phyloP scores from a whole-genome alignment of 2,797 vertebrate genomes.

The Avahi laniger region DNA sequence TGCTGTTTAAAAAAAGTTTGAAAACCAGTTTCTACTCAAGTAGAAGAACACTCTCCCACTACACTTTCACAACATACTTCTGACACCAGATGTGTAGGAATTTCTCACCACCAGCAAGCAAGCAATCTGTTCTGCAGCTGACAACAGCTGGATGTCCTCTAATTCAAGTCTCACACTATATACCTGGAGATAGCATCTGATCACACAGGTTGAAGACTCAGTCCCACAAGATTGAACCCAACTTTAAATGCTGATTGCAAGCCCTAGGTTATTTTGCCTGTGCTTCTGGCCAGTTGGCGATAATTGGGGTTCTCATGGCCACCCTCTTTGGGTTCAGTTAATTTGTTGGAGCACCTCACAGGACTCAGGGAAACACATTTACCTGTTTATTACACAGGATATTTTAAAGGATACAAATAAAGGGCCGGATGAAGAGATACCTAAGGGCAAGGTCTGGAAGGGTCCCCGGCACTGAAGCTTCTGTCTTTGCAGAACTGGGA shows the following conservation, averaged over 20 bases:
- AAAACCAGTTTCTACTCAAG: neutral
- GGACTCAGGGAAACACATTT: too few species aligned
- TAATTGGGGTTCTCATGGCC: neutral
- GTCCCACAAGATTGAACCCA: neutral
- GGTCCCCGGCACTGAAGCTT: neutral
- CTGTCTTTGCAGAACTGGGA: neutral
- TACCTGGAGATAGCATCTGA: neutral
- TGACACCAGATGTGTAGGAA: neutral
- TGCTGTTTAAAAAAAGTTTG: neutral
- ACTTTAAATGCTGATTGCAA: neutral
- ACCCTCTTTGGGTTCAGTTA: neutral
- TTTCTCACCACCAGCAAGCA: neutral
- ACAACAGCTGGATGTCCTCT: neutral
- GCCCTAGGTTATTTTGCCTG: neutral
- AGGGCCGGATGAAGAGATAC: neutral
- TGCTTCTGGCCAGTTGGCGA: neutral
- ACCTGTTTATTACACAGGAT: neutral
- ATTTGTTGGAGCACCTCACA: neutral
- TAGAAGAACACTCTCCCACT: neutral
- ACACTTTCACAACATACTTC: neutral
- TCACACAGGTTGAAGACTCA: neutral
- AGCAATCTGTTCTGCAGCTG: neutral
- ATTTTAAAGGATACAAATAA: neutral
- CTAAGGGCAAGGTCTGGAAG: neutral
- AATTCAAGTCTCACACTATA: neutral